phyloP scores from a whole-genome alignment of 2,888 invertebrate species.

The Scelioninae gen. 1 region DNA sequence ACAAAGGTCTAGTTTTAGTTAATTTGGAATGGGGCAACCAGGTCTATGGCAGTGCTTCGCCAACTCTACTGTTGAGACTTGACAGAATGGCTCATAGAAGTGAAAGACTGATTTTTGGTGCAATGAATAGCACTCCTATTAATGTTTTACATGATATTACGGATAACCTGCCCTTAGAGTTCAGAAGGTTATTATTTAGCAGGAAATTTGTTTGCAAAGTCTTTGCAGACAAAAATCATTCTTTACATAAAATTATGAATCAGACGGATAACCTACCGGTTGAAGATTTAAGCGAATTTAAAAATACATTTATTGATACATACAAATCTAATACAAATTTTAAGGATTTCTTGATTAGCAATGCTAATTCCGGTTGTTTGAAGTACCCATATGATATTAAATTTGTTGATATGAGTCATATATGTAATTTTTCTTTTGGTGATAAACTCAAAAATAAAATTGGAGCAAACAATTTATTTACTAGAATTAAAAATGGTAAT shows the following conservation, averaged over 20 bases:
- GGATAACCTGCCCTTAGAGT: slow-evolving; percentile 11
- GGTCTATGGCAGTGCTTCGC: neutral
- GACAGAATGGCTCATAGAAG: slow-evolving; percentile 9
- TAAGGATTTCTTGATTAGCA: neutral
- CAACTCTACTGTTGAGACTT: neutral
- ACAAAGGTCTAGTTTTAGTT: slow-evolving; percentile 11
- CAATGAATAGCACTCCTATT: neutral
- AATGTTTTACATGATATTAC: slow-evolving; percentile 8
- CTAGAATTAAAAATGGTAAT: neutral
- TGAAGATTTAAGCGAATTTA: neutral
- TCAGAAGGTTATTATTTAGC: neutral
- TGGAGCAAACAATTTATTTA: neutral
- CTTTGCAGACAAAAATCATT: neutral
- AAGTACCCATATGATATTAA: neutral
- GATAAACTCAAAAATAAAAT: neutral
- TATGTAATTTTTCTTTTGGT: neutral
- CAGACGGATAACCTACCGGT: neutral
- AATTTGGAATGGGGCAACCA: slow-evolving; percentile 14
- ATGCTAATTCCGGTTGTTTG: neutral
- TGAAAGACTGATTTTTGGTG: slow-evolving; percentile 4
- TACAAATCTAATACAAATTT: neutral
- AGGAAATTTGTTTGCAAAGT: slow-evolving; percentile 2
- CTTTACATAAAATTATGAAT: neutral
- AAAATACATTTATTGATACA: neutral
- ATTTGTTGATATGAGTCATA: neutral